Conservation (phyloP, 2,888 invertebrate species). For the Seladonia tumulorum region DNA sequence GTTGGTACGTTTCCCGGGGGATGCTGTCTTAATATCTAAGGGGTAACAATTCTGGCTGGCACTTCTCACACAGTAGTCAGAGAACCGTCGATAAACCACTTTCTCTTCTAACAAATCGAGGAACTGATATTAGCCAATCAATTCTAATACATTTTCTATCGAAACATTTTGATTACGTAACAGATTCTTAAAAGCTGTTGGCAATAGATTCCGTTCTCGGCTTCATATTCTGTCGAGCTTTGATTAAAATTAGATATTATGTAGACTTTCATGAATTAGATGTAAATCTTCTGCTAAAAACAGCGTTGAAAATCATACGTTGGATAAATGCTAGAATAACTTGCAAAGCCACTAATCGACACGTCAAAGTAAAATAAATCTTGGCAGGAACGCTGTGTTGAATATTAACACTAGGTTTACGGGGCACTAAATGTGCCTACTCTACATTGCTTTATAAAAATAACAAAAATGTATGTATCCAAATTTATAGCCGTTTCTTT, state of each 20-base stretch:
- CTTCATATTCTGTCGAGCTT: background rate
- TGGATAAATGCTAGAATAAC: background rate
- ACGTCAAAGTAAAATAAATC: background rate
- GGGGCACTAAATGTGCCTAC: too few relatives aligned
- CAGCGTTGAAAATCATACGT: background rate
- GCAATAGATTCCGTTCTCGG: too few relatives aligned
- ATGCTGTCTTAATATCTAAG: constrained; percentile 8
- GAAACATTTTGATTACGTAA: too few relatives aligned
- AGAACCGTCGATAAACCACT: background rate
- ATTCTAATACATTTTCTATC: background rate
- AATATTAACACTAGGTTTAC: too few relatives aligned
- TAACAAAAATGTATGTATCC: too few relatives aligned
- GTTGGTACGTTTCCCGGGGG: background rate
- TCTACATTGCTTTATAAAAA: too few relatives aligned
- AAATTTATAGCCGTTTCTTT: too few relatives aligned
- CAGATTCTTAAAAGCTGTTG: too few relatives aligned
- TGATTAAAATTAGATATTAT: background rate
- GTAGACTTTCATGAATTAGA: background rate
- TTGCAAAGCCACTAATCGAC: background rate
- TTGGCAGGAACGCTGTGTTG: too few relatives aligned
- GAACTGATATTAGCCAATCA: background rate
- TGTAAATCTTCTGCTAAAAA: background rate
- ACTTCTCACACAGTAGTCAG: background rate
- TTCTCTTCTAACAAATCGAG: background rate
- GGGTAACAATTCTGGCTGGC: constrained; percentile 2